Base-by-base conservation (phyloP, 2,113 vertebrate genomes). In the Lepus europaeus region DNA sequence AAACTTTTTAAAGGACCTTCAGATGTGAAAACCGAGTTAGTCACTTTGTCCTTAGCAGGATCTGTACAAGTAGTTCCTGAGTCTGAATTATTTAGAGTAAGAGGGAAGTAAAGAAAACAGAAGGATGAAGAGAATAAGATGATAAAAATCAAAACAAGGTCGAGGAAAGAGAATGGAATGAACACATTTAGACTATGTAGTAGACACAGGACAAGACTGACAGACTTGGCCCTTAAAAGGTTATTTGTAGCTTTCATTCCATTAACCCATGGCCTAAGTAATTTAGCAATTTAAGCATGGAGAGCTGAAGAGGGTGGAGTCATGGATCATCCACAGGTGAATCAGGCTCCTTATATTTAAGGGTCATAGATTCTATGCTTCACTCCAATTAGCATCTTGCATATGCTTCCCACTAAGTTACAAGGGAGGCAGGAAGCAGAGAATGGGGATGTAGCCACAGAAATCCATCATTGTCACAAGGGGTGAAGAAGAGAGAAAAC, bases 371-470 rank as follows among this genome's bases (percentile, higher is more conserved):
- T 72, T 90, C 39, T 77, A 73, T 86, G 51, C 51, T 85, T 68
- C 70, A 92, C 88, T 86, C 92, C 89, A 78, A 96, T 86, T 51
- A 92, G 64, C 74, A 92, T 70, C 69, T 64, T 66, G 82, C 73
- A 61, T 53, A 88, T 78, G 88, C 53, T 93, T 85, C 80, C 79
- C 19, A 23, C 87, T 64, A 17, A 27, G 64, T 63, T 90, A 91
- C 78, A 51, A 70, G 68, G 39, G 73, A 90, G 61, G 73, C 20
- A 36, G 13, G 23, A 92, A 87, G 29, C 88, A 76, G 22, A 63
- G 45, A 66, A 70, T 4, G 23, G 72, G 79, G 66, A 68, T 53
- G 23, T 10, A 81, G 0, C 31, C 45, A n/a, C 31, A 69, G 31
- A 88, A 84, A 78, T 59, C 53, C 64, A 94, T 66, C 94, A 25